Percentiles rank a stretch among this genome's conserved stretches.
These are phyloP conservation scores for Saturnia japonica DNA, from an alignment of 2,888 invertebrate genomes.

Conservation along the genomic window DNA sequence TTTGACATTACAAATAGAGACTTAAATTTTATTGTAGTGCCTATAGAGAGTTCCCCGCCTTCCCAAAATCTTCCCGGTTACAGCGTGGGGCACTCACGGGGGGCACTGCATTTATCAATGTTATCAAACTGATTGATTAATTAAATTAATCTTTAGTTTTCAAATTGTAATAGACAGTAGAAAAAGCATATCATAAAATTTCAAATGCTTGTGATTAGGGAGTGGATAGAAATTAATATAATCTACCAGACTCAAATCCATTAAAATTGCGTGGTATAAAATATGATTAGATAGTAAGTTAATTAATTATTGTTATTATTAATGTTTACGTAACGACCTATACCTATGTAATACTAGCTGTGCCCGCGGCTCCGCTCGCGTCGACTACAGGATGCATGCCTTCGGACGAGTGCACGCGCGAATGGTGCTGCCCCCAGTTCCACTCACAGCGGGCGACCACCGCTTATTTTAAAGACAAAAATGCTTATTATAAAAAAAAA, in stretches of 20 bases:
- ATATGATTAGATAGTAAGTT: slow-evolving; percentile 1
- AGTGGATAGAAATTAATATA: not conserved
- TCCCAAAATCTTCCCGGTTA: not conserved
- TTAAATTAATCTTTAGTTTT: not conserved
- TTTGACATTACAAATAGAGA: too few species aligned
- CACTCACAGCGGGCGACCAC: too few species aligned
- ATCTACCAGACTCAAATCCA: not conserved
- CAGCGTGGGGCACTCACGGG: too few species aligned
- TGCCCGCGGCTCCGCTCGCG: too few species aligned
- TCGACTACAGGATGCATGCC: too few species aligned
- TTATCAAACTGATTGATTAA: not conserved
- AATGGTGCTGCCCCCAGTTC: too few species aligned
- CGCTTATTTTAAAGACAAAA: too few species aligned
- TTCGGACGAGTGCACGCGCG: too few species aligned
- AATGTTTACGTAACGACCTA: not conserved
- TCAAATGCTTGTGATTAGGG: not conserved
- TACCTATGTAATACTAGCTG: not conserved
- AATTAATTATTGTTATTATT: not conserved
- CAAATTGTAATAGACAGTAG: not conserved
- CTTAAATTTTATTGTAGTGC: too few species aligned
- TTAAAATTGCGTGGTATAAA: slow-evolving; percentile 1
- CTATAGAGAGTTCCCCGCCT: too few species aligned
- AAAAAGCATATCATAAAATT: not conserved
- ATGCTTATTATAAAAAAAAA: too few species aligned
- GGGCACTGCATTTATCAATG: not conserved